Conservation (phyloP, 2,113 vertebrate genomes). For the Oncorhynchus gorbuscha region DNA sequence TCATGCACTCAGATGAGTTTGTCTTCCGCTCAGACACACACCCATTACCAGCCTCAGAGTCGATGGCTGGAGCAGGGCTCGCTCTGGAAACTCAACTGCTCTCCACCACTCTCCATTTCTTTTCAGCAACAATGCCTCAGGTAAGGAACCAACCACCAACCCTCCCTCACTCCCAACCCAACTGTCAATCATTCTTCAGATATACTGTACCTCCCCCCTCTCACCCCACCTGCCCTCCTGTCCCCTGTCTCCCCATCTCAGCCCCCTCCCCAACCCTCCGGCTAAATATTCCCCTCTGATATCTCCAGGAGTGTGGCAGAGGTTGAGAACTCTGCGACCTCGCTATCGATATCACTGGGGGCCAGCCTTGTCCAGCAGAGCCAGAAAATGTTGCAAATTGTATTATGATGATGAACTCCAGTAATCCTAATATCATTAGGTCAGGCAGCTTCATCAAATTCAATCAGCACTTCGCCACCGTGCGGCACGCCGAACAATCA, state of each 20-base stretch:
- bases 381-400: conserved; percentile 38
- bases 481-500: background rate
- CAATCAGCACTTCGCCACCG: conserved; percentile 16
- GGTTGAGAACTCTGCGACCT: background rate
- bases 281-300: background rate
- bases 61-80: conserved; percentile 1
- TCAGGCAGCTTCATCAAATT: conserved; percentile 39
- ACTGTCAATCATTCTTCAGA: background rate
- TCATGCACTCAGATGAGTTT: conserved; percentile 45
- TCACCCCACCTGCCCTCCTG: background rate
- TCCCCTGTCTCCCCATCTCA: background rate
- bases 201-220: background rate
- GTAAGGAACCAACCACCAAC: background rate
- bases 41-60: conserved; percentile 22
- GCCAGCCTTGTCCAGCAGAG: conserved; percentile 20
- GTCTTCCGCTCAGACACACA: conserved; percentile 34
- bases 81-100: background rate
- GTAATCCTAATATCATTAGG: conserved; percentile 47
- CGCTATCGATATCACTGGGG: conserved; percentile 22
- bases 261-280: background rate
- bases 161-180: background rate
- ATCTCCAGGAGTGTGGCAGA: background rate
- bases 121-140: background rate
- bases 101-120: background rate
- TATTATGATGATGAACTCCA: conserved; percentile 45